Conservation (phyloP, 2,797 vertebrate species). For the Falco rusticolus region DNA sequence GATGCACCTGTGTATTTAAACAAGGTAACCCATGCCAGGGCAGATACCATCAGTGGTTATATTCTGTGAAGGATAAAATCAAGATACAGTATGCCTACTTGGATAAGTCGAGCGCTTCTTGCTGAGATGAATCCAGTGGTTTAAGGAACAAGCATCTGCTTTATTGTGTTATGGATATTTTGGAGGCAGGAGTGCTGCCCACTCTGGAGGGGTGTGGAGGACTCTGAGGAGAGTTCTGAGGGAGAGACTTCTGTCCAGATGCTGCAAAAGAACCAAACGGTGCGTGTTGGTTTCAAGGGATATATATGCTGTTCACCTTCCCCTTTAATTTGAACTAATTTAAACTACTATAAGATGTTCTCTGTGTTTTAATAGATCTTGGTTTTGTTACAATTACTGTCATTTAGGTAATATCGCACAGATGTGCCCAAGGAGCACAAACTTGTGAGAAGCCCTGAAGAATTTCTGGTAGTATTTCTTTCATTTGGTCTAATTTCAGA, state of each 20-base stretch:
- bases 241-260: neutral
- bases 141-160: neutral
- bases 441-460: neutral
- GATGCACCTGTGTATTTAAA: neutral
- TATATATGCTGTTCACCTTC: neutral
- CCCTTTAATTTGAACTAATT: neutral
- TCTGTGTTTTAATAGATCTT: neutral
- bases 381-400: constrained; percentile 3
- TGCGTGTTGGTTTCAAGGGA: neutral
- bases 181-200: neutral
- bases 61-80: neutral
- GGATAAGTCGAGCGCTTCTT: neutral
- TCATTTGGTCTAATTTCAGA: neutral
- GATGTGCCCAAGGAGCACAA: neutral
- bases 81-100: neutral
- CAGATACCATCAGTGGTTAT: neutral
- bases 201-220: neutral
- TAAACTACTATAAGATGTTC: neutral
- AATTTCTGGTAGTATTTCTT: constrained; percentile 16
- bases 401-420: constrained; percentile 12
- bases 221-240: no score
- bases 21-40: neutral
- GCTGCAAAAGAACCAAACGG: neutral
- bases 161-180: neutral
- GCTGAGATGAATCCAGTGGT: neutral